These are phyloP conservation scores for Rhea pennata DNA, from an alignment of 2,113 vertebrate genomes.

Conservation along the genomic window DNA sequence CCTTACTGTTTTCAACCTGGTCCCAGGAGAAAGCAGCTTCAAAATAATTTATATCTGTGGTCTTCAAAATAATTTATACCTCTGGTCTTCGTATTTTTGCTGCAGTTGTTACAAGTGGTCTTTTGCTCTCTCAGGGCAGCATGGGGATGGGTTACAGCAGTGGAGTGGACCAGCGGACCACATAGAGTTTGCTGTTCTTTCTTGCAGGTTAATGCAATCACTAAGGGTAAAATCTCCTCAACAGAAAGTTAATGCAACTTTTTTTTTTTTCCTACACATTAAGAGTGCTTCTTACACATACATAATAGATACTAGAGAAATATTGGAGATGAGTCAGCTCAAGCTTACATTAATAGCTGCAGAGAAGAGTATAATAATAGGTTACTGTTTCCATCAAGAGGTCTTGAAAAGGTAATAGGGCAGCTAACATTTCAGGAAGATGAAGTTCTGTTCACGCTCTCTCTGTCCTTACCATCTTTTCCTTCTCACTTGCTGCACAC, in stretches of 20 bases:
- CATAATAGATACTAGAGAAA: slow-evolving; percentile 28
- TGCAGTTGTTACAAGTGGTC: neutral
- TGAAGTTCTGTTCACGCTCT: neutral
- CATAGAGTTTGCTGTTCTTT: neutral
- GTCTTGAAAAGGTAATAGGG: slow-evolving; percentile 8
- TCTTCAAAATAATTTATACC: neutral
- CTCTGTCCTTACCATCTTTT: neutral
- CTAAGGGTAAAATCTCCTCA: slow-evolving; percentile 6
- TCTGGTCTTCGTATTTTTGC: neutral
- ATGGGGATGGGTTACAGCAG: neutral
- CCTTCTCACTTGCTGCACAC: neutral
- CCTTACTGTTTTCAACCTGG: neutral
- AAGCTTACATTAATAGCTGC: slow-evolving; percentile 9
- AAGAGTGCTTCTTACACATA: neutral
- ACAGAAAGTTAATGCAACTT: neutral
- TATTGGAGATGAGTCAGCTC: neutral
- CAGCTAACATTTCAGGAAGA: neutral
- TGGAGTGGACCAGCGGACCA: neutral
- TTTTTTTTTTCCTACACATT: neutral
- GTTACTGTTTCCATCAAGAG: neutral
- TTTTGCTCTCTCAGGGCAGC: neutral
- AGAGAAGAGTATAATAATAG: neutral
- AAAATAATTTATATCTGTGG: accelerated
- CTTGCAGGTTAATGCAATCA: slow-evolving; percentile 18
- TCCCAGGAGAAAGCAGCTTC: neutral